Base-by-base conservation (phyloP, 2,888 invertebrate species). In the Dastarcus helophoroides region DNA sequence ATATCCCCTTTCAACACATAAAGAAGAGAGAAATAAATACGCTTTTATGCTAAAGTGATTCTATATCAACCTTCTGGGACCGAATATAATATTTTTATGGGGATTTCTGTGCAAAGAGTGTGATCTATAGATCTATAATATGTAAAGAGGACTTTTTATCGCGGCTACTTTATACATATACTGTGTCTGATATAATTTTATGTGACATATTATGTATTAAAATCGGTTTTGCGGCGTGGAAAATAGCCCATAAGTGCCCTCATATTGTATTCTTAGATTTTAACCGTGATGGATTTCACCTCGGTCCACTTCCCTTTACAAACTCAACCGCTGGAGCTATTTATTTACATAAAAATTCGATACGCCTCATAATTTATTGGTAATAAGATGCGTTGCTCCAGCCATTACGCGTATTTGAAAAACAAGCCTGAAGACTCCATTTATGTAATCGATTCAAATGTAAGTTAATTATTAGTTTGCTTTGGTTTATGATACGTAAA, bases 171-270 rank as follows among this genome's bases (percentile, higher is more conserved):
- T 48, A 46, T 44, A 43, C 33, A 43, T 41, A 49, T 44, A 43
- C 44, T 40, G 40, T 36, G 39, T 43, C 44, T 53, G 56, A 56
- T 55, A 53, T 59, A 57, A 59, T 61, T 59, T 62, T 60, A 60
- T 60, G 58, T 59, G 60, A 60, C 59, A 58, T 56, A 58, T 56
- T 60, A 58, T 54, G 56, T 60, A 62, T 62, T 62, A 61, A 60
- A 60, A 61, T 59, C 58, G 60, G 57, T 53, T 55, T 56, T 58
- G 55, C 58, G 55, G 54, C 49, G 56, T 53, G 61, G 60, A 61
- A 61, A 62, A 62, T 62, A 58, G 60, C 56, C 61, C 54, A 58
- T 60, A 58, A 56, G 53, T 54, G 48, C 50, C 50, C 38, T 47
- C 52, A 54, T 53, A 55, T 54, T 55, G 53, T 54, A 51, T 54